These are phyloP conservation scores for Lepilemur septentrionalis DNA, from an alignment of 2,797 vertebrate species.

Conservation along the genomic window DNA sequence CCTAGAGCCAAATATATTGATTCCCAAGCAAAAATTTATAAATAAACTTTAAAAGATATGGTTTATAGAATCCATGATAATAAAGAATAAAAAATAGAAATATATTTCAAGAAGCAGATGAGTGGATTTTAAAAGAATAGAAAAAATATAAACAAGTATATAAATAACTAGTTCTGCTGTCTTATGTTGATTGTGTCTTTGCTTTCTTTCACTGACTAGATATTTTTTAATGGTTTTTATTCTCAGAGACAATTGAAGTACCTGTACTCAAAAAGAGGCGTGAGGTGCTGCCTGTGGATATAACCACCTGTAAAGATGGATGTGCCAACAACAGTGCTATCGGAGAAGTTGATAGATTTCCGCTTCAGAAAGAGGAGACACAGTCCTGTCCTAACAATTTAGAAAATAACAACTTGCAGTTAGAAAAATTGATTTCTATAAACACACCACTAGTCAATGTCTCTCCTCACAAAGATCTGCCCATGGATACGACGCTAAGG, in stretches of 20 bases:
- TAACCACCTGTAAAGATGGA: slow-evolving; percentile 42
- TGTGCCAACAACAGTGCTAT: slow-evolving; percentile 46
- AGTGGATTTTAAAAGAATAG: slow-evolving; percentile 28
- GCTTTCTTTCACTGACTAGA: neutral
- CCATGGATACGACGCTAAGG: neutral
- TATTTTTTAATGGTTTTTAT: slow-evolving; percentile 10
- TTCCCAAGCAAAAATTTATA: neutral
- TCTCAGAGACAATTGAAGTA: slow-evolving; percentile 85
- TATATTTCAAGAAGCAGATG: neutral
- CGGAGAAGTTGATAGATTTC: slow-evolving; percentile 24
- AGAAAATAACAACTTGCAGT: slow-evolving; percentile 14
- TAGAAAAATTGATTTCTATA: slow-evolving; percentile 40
- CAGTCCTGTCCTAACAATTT: neutral
- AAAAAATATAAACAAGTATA: neutral
- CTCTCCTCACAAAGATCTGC: slow-evolving; percentile 36
- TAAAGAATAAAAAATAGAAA: neutral
- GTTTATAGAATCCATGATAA: neutral
- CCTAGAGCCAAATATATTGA: neutral
- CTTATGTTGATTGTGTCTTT: neutral
- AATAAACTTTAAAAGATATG: neutral
- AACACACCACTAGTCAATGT: neutral
- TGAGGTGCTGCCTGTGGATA: slow-evolving; percentile 89
- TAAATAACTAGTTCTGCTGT: neutral
- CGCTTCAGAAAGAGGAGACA: slow-evolving; percentile 54
- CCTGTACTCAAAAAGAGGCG: slow-evolving; percentile 85